These are phyloP conservation scores for Pipistrellus nathusii DNA, from an alignment of 2,797 vertebrate species.

Conservation along the genomic window DNA sequence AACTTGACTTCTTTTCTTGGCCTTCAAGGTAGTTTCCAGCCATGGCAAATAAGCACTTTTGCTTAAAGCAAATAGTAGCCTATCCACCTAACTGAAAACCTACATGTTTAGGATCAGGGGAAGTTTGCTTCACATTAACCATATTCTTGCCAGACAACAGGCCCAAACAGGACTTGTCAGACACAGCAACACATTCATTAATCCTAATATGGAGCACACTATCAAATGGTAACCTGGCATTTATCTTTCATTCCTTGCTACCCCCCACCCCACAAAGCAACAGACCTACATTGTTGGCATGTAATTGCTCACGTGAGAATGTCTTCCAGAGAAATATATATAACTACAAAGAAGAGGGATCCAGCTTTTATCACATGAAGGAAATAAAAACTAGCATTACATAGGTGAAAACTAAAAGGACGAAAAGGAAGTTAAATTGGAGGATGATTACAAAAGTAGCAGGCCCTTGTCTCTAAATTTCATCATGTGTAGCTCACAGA, in stretches of 20 bases:
- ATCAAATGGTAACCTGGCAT: not conserved
- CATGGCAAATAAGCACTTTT: slow-evolving; percentile 1
- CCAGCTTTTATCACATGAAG: not conserved
- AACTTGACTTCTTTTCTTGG: slow-evolving; percentile 61
- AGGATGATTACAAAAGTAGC: not conserved
- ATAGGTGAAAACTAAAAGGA: not conserved
- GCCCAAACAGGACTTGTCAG: not conserved
- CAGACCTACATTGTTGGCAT: not conserved
- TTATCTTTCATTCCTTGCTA: slow-evolving; percentile 24
- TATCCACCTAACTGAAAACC: slow-evolving; percentile 22
- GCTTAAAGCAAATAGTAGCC: not conserved
- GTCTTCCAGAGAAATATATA: not conserved
- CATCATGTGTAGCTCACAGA: not conserved
- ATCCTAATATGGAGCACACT: not conserved
- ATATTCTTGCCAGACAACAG: not conserved
- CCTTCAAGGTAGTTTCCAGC: slow-evolving; percentile 9
- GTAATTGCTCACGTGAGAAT: not conserved
- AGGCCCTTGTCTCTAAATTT: not conserved
- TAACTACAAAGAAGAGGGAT: not conserved
- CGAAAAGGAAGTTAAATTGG: not conserved
- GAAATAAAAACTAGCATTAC: slow-evolving; percentile 24
- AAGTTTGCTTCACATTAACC: not conserved
- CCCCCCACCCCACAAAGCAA: not conserved
- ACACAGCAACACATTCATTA: not conserved
- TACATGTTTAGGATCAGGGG: not conserved